Evolutionary conservation across 2,113 vertebrate species (phyloP).

Genomic region (Pomatostomus ruficeps): DNA sequence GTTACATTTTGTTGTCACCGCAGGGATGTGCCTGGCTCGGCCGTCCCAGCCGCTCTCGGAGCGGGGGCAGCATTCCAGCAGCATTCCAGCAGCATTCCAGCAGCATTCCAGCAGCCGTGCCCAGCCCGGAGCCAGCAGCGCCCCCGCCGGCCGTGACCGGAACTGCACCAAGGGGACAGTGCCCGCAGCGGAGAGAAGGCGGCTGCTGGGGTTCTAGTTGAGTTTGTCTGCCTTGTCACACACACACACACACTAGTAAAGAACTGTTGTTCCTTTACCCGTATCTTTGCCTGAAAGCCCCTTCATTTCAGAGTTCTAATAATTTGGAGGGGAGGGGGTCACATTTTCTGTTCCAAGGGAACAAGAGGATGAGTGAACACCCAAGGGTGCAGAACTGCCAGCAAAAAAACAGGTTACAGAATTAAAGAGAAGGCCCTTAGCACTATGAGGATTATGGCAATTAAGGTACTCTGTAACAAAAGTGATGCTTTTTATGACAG

Average conservation of each 20-base stretch:
- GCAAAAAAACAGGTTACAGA: background rate
- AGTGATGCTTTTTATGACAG: background rate
- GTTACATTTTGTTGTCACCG: background rate
- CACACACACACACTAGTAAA: background rate
- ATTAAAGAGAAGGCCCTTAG: background rate
- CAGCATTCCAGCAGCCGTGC: too few relatives aligned
- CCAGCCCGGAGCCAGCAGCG: background rate
- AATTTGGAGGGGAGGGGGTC: background rate
- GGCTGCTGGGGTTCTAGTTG: fast-evolving
- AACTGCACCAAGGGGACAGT: background rate
- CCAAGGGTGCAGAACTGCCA: background rate
- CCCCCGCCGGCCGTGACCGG: background rate
- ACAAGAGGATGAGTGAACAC: background rate
- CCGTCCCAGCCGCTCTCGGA: too few relatives aligned
- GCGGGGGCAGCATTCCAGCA: too few relatives aligned
- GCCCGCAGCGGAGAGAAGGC: background rate
- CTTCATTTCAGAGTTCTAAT: background rate
- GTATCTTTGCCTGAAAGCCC: background rate
- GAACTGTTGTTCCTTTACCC: too few relatives aligned
- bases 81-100: too few relatives aligned
- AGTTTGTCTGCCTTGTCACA: background rate
- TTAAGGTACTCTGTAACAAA: background rate
- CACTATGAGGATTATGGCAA: background rate
- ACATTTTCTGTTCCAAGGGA: background rate
- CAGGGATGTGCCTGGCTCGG: background rate